Percentiles rank a stretch among this genome's conserved stretches.
phyloP scores from a whole-genome alignment of 2,113 vertebrate genomes.

The Tretioscincus oriximinensis region DNA sequence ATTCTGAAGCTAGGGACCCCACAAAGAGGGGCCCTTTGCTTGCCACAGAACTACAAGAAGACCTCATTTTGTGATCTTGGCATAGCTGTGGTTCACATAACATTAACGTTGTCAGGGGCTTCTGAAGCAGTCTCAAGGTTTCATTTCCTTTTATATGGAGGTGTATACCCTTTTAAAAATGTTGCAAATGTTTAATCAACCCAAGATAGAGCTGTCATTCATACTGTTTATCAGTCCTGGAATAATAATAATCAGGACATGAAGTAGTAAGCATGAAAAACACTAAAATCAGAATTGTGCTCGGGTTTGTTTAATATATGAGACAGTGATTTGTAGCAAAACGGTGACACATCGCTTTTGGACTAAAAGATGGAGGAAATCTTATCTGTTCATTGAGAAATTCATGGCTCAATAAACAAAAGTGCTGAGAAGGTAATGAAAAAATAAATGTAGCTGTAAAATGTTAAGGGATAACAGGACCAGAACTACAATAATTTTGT shows the following conservation, averaged over 20 bases:
- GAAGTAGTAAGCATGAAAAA: conserved; percentile 1
- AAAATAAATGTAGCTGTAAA: conserved; percentile 17
- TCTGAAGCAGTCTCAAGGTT: neutral
- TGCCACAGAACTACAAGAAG: too few relatives aligned
- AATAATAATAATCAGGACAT: conserved; percentile 31
- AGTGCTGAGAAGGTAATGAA: neutral
- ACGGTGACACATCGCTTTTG: neutral
- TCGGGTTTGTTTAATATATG: neutral
- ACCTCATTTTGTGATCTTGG: too few relatives aligned
- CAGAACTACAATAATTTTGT: neutral
- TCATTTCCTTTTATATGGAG: conserved; percentile 56
- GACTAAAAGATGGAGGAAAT: conserved; percentile 22
- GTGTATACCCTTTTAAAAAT: conserved; percentile 39
- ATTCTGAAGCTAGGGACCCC: too few relatives aligned
- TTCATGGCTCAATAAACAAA: neutral
- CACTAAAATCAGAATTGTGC: conserved; percentile 18
- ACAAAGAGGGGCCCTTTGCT: too few relatives aligned
- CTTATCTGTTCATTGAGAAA: conserved; percentile 9
- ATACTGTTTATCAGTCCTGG: conserved; percentile 52
- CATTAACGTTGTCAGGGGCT: neutral
- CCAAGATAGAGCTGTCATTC: conserved; percentile 55
- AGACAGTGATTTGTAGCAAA: neutral
- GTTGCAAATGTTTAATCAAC: conserved; percentile 46
- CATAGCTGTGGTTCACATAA: neutral
- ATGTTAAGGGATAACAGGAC: neutral